Evolutionary conservation across 64 coral and sea anemone species (phyloP).

Genomic region (Montipora efflorescens): DNA sequence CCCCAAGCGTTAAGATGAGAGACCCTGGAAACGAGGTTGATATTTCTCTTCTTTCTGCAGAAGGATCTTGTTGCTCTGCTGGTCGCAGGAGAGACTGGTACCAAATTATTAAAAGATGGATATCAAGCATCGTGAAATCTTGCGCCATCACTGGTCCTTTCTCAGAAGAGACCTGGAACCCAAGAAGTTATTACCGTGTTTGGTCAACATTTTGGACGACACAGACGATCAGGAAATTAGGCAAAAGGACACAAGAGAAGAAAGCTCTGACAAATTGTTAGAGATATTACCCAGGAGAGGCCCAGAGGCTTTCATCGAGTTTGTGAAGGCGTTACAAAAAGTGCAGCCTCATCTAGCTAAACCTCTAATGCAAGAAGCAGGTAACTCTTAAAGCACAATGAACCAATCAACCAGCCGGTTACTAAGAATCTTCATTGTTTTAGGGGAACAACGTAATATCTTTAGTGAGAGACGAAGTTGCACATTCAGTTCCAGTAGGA

Average conservation of each 20-base stretch:
- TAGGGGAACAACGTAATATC: too few species aligned
- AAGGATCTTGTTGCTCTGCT: not conserved
- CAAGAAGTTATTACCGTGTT: constrained; percentile 48
- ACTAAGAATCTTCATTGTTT: too few species aligned
- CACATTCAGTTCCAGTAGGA: too few species aligned
- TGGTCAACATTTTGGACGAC: constrained; percentile 50
- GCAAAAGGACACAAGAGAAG: constrained; percentile 39
- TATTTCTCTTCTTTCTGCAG: not conserved
- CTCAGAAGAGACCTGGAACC: constrained; percentile 73
- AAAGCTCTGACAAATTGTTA: constrained; percentile 56
- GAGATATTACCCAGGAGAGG: constrained; percentile 82
- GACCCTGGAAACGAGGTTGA: too few species aligned
- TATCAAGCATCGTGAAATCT: constrained; percentile 52
- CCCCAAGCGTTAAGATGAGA: too few species aligned
- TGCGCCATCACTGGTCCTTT: constrained; percentile 29
- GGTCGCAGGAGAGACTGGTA: not conserved
- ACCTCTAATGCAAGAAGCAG: constrained; percentile 26
- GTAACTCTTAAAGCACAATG: not conserved
- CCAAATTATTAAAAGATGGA: constrained; percentile 46
- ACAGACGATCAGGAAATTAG: constrained; percentile 71
- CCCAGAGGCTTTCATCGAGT: constrained; percentile 59
- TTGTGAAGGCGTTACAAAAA: constrained; percentile 64
- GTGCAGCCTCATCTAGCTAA: constrained; percentile 49
- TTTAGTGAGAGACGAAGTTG: too few species aligned
- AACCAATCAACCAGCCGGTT: too few species aligned